These are phyloP conservation scores for Microchrysa polita DNA, from an alignment of 2,888 invertebrate species.

Conservation along the genomic window DNA sequence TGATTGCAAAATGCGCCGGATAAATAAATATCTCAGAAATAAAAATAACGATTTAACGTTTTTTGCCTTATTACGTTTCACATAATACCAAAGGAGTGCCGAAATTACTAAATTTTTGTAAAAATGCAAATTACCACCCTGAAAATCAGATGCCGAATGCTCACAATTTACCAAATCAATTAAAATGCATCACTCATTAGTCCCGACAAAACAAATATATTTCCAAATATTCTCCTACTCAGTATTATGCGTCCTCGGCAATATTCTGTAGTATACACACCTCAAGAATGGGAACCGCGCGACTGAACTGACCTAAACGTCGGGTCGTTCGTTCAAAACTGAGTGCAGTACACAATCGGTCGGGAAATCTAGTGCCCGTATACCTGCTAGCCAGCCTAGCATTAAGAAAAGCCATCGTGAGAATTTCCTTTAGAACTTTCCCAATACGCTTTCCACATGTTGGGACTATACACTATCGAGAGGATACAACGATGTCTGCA, in stretches of 20 bases:
- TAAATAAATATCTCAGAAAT: not conserved
- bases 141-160: not conserved
- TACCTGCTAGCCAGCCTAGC: not conserved
- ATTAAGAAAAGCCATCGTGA: not conserved
- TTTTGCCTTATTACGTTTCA: not conserved
- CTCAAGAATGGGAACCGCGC: constrained; percentile 34
- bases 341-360: constrained; percentile 1
- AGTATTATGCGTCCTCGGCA: not conserved
- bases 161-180: not conserved
- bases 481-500: constrained; percentile 29
- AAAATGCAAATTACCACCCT: not conserved
- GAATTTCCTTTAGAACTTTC: constrained; percentile 30
- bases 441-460: constrained; percentile 6
- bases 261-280: constrained; percentile 28
- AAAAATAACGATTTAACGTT: not conserved
- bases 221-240: not conserved
- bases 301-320: constrained; percentile 35
- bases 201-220: not conserved
- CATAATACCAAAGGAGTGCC: not conserved
- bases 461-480: not conserved
- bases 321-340: constrained; percentile 40
- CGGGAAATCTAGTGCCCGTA: constrained; percentile 13
- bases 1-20: not conserved
- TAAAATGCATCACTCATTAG: not conserved
- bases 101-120: not conserved